phyloP scores from a whole-genome alignment of 2,888 invertebrate genomes.

The Eilema caniola region DNA sequence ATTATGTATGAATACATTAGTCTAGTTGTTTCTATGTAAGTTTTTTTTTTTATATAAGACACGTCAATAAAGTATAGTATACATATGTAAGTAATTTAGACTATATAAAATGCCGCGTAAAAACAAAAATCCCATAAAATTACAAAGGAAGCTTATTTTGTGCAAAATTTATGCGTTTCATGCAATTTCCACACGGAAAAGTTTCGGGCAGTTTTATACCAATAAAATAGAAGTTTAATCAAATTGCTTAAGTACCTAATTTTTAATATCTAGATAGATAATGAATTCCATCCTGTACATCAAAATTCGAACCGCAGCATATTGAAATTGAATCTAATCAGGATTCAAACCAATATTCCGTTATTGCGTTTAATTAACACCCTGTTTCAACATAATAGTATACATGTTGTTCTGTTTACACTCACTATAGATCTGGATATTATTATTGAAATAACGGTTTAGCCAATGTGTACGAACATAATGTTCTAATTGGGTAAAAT shows the following conservation, averaged over 20 bases:
- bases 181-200: too few relatives aligned
- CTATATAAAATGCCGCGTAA: too few relatives aligned
- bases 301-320: neutral
- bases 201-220: too few relatives aligned
- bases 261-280: neutral
- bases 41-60: too few relatives aligned
- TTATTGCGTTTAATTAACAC: constrained; percentile 20
- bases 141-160: too few relatives aligned
- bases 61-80: too few relatives aligned
- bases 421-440: constrained; percentile 17
- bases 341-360: constrained; percentile 3
- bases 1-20: too few relatives aligned
- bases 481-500: constrained; percentile 21
- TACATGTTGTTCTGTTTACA: constrained; percentile 13
- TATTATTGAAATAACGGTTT: constrained; percentile 14
- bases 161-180: too few relatives aligned
- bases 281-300: neutral
- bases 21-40: neutral
- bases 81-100: too few relatives aligned
- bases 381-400: constrained; percentile 9
- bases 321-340: neutral
- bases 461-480: constrained; percentile 17
- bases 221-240: too few relatives aligned
- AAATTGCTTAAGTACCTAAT: too few relatives aligned
- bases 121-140: too few relatives aligned